Base-by-base conservation (phyloP, 2,888 invertebrate species). In the Tenthredo amoena region DNA sequence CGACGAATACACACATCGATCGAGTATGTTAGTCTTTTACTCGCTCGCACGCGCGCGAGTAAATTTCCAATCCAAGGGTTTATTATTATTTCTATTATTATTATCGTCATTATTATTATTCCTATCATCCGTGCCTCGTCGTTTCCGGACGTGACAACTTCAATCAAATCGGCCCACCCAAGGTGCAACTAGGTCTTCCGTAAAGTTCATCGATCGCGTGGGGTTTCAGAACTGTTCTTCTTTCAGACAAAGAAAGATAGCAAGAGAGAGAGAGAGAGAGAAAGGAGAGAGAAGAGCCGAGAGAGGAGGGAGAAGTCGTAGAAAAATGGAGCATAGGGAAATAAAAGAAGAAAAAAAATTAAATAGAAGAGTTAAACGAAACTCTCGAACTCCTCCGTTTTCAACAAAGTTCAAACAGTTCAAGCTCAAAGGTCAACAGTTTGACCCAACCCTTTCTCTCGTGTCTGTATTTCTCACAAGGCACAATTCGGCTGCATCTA, bases 141-240 rank as follows among this genome's bases (percentile, higher is more conserved):
- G 7, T 15, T 31, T 31, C 3, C n/a, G n/a, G n/a, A 40, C 72
- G 26, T 31, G 12, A 26, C 71, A n/a, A 74, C 43, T 74, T 43
- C 43, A 74, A 74, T 74, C 74, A 74, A 4, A 21, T 74, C 72
- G 72, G 76, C 50, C 50, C 76, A 55, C 7, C 81, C 37, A 37
- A 26, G 81, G 62, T 65, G 62, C 62, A 62, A 81, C 58, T 65
- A 81, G 81, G 81, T 81, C 62, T 81, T 62, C 62, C 81, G 62
- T 81, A 40, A 62, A 81, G 62, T 81, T 81, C 40, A 81, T 81
- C 62, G 81, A 81, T 81, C 21, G 62, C n/a, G n/a, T 40, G 18
- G 55, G 15, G 50, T 87, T 85, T 85, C 84, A 82, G 84, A 85
- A 86, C 62, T 82, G 85, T 82, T 85, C 83, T 55, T 55, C 50